Evolutionary conservation across 2,113 vertebrate genomes (phyloP).

Genomic region (Scolopax mira): DNA sequence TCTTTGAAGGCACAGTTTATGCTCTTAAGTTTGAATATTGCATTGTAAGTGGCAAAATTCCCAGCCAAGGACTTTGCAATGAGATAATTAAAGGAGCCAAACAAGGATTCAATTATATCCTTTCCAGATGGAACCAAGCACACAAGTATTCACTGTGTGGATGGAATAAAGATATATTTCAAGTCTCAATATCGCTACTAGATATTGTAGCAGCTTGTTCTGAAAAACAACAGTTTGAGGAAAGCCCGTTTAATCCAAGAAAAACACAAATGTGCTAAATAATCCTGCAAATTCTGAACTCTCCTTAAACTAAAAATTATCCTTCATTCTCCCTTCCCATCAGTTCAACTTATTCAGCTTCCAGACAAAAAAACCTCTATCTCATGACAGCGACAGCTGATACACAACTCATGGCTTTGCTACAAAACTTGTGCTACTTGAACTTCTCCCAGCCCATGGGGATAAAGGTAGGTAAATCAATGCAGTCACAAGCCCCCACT

Average conservation of each 20-base stretch:
- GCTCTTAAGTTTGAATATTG: constrained; percentile 42
- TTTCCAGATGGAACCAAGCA: constrained; percentile 44
- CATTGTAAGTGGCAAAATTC: constrained; percentile 37
- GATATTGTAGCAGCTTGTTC: background rate
- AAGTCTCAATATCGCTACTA: background rate
- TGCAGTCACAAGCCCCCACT: background rate
- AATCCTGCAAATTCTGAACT: background rate
- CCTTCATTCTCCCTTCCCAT: background rate
- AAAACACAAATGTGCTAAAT: background rate
- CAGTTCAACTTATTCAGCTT: background rate
- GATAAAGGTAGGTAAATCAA: background rate
- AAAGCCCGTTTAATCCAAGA: constrained; percentile 1
- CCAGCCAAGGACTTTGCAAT: constrained; percentile 3
- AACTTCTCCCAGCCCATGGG: background rate
- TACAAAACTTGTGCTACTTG: background rate
- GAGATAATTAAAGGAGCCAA: constrained; percentile 35
- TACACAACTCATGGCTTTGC: background rate
- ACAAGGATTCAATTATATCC: constrained; percentile 49
- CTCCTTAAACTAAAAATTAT: background rate
- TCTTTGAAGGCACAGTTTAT: constrained; percentile 28
- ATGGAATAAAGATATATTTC: constrained; percentile 44
- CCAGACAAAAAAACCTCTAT: background rate
- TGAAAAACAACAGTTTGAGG: constrained; percentile 39
- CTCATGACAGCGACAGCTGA: background rate
- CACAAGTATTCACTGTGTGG: constrained; percentile 9